Evolutionary conservation across 2,888 invertebrate genomes (phyloP), one percentile per base, ranked within the genome.

Genomic region (Cephus spinipes): DNA sequence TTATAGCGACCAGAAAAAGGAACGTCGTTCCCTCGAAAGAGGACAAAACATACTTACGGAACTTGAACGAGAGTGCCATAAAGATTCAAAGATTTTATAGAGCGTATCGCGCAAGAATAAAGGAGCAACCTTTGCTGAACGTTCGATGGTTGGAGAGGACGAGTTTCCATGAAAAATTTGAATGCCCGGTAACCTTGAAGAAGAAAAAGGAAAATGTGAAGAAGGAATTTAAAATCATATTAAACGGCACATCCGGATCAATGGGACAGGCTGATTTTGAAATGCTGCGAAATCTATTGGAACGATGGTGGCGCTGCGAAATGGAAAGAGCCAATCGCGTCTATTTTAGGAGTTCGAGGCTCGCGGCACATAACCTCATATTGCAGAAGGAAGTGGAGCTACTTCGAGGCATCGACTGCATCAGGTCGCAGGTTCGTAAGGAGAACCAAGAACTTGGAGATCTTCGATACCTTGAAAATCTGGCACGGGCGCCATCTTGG

Each of bases 331-430:
- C 95, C 12, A 82, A 85, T 79, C 79, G 83, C 69, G 81, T 74
- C 55, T 82, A 83, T 35, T 83, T 82, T 68, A 81, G 77, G 75
- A 75, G 73, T 11, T 78, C 79, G 3, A 84, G 79, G 76, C 94
- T 95, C 80, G 94, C 95, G 0, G 96, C 95, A 89, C 94, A 96
- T 78, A 94, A 94, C 81, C 92, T 95, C 76, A 92, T 96, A 75
- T 92, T 96, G 3, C 95, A 96, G 81, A 95, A 95, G 88, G 96
- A 96, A 92, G 94, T 96, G 32, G 94, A 95, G 87, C 91, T 95
- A 81, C 91, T 96, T 3, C 93, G 94, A 77, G 94, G 95, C 34
- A 95, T 97, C 81, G 96, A 96, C 89, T 93, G 92, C 69, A 94
- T 95, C 80, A 92, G 94, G 82, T 93, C 93, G 1, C 92, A 95